A percentile compares a stretch with the other conserved stretches of the same genome.
These are phyloP conservation scores for Oligia latruncula DNA, from an alignment of 2,888 invertebrate species.

Conservation along the genomic window DNA sequence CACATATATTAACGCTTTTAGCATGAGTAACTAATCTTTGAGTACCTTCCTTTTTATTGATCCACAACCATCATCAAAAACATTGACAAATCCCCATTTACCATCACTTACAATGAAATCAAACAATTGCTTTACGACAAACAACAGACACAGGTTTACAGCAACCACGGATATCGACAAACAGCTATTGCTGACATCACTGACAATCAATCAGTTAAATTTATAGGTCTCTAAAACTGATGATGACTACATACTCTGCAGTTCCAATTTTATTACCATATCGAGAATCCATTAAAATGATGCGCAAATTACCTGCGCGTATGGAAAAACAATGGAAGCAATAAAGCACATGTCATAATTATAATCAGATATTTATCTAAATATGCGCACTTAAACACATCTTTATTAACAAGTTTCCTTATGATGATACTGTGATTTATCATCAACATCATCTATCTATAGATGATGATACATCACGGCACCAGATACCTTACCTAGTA, in stretches of 20 bases:
- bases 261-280: slow-evolving; percentile 47
- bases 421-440: slow-evolving; percentile 1
- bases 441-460: not conserved
- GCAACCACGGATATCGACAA: not conserved
- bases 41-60: not conserved
- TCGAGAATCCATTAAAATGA: slow-evolving; percentile 39
- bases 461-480: not conserved
- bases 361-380: not conserved
- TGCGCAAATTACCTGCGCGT: slow-evolving; percentile 29
- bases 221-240: slow-evolving; percentile 42
- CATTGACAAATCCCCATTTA: not conserved
- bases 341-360: not conserved
- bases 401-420: not conserved
- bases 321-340: slow-evolving; percentile 15
- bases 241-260: slow-evolving; percentile 49
- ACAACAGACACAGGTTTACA: not conserved
- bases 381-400: slow-evolving; percentile 2
- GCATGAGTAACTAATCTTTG: not conserved
- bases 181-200: slow-evolving; percentile 10
- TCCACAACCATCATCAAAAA: not conserved
- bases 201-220: slow-evolving; percentile 11
- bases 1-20: not conserved
- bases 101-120: not conserved
- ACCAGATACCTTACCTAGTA: not conserved
- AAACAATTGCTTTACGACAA: not conserved